Conservation (phyloP, 2,113 vertebrate genomes). For the Donacobius atricapilla region DNA sequence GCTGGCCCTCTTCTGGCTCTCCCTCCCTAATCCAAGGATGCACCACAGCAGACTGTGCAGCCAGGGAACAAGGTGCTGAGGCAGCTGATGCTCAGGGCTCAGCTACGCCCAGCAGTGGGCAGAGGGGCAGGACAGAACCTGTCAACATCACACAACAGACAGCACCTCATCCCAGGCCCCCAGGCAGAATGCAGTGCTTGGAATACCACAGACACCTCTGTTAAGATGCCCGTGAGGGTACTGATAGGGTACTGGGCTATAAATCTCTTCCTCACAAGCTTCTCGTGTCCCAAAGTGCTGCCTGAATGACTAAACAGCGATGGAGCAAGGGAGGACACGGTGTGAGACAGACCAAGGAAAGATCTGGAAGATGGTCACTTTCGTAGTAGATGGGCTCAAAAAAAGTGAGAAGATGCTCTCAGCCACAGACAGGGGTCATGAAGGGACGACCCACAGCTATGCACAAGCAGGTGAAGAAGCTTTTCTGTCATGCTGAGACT, state of each 20-base stretch:
- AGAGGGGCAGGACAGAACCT: not conserved
- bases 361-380: not conserved
- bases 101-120: not conserved
- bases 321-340: not conserved
- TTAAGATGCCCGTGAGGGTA: not conserved
- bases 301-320: not conserved
- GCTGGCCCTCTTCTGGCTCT: not conserved
- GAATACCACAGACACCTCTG: not conserved
- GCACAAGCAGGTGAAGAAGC: not conserved
- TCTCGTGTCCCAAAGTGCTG: not conserved
- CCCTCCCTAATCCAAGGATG: not conserved
- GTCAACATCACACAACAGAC: not conserved
- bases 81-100: not conserved
- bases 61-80: not conserved
- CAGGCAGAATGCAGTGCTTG: not conserved
- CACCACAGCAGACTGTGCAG: not conserved
- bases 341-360: not conserved
- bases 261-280: not conserved
- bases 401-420: not conserved
- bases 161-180: not conserved
- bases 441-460: not conserved
- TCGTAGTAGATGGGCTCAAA: not conserved
- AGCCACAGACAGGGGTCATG: not conserved
- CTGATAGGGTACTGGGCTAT: fast-evolving
- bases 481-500: not conserved